phyloP scores from a whole-genome alignment of 2,113 vertebrate species.

The Mus spicilegus region DNA sequence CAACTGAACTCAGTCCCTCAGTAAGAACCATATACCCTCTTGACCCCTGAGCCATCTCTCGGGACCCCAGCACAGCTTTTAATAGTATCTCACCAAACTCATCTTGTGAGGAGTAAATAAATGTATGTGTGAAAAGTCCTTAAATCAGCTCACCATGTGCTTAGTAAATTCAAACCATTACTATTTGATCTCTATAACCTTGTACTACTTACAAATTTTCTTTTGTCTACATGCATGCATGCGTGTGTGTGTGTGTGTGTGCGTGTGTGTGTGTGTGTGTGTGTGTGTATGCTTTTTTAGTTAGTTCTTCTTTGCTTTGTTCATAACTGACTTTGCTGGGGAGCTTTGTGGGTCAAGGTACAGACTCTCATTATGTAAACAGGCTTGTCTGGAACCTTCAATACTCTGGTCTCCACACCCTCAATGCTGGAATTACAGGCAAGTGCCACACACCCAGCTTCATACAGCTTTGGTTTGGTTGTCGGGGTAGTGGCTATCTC shows the following conservation, averaged over 20 bases:
- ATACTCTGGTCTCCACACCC: neutral
- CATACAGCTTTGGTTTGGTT: neutral
- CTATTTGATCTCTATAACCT: neutral
- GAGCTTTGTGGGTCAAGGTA: neutral
- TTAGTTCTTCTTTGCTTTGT: neutral
- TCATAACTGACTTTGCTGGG: neutral
- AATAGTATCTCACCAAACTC: neutral
- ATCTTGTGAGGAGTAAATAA: neutral
- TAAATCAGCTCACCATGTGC: neutral
- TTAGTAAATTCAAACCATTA: neutral
- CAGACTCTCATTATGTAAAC: neutral
- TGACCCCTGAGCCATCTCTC: neutral
- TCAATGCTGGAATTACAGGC: neutral
- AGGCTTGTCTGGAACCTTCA: neutral
- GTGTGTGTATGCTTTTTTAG: neutral
- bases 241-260: too few species aligned
- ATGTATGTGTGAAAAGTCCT: neutral
- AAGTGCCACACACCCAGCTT: too few species aligned
- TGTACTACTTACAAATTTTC: neutral
- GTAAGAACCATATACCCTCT: neutral
- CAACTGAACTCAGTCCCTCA: neutral
- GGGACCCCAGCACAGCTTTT: neutral
- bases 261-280: neutral
- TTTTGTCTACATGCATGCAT: neutral
- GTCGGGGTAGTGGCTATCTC: neutral